Base-by-base conservation (phyloP, 2,113 vertebrate species). In the Triplophysa rosa region DNA sequence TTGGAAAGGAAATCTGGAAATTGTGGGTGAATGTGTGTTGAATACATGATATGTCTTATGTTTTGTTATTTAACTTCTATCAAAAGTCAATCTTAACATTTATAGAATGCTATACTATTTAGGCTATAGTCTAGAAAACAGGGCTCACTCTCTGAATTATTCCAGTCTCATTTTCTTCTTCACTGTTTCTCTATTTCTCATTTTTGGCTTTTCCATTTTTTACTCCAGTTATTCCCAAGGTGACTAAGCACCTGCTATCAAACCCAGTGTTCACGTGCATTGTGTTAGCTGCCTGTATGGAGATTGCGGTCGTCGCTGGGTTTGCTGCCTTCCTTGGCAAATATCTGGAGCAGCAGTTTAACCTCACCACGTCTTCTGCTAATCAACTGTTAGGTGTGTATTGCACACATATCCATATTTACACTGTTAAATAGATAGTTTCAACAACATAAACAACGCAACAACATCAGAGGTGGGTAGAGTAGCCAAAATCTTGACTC, bases 211-310 rank as follows among this genome's bases (percentile, higher is more conserved):
- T 24, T 80, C 69, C 80, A 26, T 45, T 2, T 81, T 33, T 83
- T 19, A 59, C 17, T 76, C 3, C 82, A 99, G 98, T 99, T 89
- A 99, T 99, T 89, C 98, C 97, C 1, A 96, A 95, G 85, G 97
- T 98, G 85, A 99, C 98, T 54, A 98, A 94, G 90, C 95, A 98
- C 88, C 91, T 99, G 84, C 94, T 99, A 16, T 96, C 96, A 0
- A 99, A 99, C 86, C 97, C 98, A 0, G 98, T 99, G 87, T 99
- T 98, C 92, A 99, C 97, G 83, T 99, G 98, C 84, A 97, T 99
- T 88, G 89, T 95, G 84, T 92, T 99, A 84, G 97, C 98, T 0
- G 98, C 97, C 80, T 99, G 98, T 73, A 98, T 98, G 97, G 98
- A 99, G 92, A 98, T 98, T 0, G 97, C 96, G 0, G 98, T 99